These are phyloP conservation scores for Symphodus melops DNA, from an alignment of 2,113 vertebrate genomes.

Conservation along the genomic window DNA sequence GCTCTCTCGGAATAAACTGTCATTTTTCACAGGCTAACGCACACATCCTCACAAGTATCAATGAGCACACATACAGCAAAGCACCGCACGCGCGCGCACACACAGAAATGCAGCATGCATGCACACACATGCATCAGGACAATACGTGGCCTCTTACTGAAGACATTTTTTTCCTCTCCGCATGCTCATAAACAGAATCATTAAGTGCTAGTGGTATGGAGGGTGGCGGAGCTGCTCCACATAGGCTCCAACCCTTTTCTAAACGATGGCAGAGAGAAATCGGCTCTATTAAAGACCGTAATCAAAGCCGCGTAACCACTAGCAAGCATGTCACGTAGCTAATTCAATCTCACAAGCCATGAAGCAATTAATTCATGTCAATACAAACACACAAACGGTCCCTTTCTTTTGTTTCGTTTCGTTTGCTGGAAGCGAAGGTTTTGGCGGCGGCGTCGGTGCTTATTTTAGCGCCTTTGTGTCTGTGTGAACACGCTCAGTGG, in stretches of 20 bases:
- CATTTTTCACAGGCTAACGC: conserved; percentile 49
- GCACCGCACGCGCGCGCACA: no score
- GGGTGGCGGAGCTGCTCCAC: conserved; percentile 37
- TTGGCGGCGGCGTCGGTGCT: conserved; percentile 43
- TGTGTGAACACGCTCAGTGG: conserved; percentile 51
- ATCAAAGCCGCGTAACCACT: conserved; percentile 68
- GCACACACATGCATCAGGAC: not conserved
- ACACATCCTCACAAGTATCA: conserved; percentile 20
- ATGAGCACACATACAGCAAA: not conserved
- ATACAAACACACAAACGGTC: conserved; percentile 70
- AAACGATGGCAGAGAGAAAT: conserved; percentile 59
- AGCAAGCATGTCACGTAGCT: conserved; percentile 76
- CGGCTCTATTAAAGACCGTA: conserved; percentile 56
- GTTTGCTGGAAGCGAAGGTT: conserved; percentile 35
- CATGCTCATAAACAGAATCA: conserved; percentile 63
- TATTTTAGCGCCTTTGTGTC: conserved; percentile 36
- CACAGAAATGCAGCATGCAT: not conserved
- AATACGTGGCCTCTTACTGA: conserved; percentile 19
- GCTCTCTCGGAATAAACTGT: conserved; percentile 44
- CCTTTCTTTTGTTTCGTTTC: conserved; percentile 4
- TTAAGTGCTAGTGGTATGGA: conserved; percentile 53
- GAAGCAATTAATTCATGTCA: conserved; percentile 82
- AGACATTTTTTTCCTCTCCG: conserved; percentile 34
- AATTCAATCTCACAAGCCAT: conserved; percentile 79
- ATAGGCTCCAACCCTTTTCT: conserved; percentile 59